Conservation (phyloP, 2,113 vertebrate species). For the Colaptes auratus region DNA sequence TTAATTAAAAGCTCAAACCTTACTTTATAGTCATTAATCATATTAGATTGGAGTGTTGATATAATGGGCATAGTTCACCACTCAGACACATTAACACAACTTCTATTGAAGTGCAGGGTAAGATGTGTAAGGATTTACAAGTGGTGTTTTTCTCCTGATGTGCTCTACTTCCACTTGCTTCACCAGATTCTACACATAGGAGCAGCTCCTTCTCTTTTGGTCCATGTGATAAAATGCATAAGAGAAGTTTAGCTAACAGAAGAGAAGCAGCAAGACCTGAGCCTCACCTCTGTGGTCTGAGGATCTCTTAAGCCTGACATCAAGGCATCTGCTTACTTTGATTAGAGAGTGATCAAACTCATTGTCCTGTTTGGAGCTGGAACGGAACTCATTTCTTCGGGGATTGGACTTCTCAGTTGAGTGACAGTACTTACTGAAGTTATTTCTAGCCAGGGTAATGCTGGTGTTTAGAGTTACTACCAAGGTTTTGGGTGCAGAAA, state of each 20-base stretch:
- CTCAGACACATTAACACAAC: not conserved
- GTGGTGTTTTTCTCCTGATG: not conserved
- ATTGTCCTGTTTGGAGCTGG: too few relatives aligned
- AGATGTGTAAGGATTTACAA: not conserved
- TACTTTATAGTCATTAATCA: constrained; percentile 55
- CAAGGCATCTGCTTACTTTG: not conserved
- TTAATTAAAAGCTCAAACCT: constrained; percentile 58
- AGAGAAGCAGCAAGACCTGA: not conserved
- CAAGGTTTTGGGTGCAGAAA: too few relatives aligned
- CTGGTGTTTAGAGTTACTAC: too few relatives aligned
- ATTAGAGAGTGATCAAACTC: not conserved
- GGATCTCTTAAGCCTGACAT: not conserved
- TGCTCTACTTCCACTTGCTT: not conserved
- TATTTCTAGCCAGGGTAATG: too few relatives aligned
- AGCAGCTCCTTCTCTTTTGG: not conserved
- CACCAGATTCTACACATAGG: rapidly evolving
- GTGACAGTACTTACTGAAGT: too few relatives aligned
- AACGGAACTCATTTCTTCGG: too few relatives aligned
- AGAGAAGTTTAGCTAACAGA: not conserved
- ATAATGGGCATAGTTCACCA: not conserved
- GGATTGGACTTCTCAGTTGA: too few relatives aligned
- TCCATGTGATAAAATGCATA: not conserved
- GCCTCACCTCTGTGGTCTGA: not conserved
- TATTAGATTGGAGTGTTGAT: constrained; percentile 9
- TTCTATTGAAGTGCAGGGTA: not conserved